Evolutionary conservation across 2,888 invertebrate genomes (phyloP), one percentile per base, ranked within the genome.

Genomic region (Arctia plantaginis): DNA sequence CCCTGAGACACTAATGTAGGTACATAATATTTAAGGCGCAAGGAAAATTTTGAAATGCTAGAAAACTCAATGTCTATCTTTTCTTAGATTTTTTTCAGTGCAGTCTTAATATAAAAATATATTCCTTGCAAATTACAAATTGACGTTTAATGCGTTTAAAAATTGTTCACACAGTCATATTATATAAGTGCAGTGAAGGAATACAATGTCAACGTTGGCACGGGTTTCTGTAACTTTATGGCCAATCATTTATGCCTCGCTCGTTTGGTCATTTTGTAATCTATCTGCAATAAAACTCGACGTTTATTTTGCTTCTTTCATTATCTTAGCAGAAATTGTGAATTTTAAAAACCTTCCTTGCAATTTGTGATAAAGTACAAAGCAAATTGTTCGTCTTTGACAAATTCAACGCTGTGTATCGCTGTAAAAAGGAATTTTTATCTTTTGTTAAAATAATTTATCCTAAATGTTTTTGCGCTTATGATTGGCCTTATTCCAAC

Each of bases 251-350:
- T 92, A 92, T 91, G 87, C 86, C 83, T 80, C 81, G 87, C 89
- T 88, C 86, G 88, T 91, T 91, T 91, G 89, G 90, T 91, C 90
- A 91, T 94, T 93, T 93, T 92, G 92, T 89, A 94, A 93, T 93
- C 89, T 89, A 88, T 85, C 86, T 80, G 89, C 89, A 93, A 93
- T 94, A 94, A 93, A 94, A 92, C 86, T 89, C 87, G 87, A 77
- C 77, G 80, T 90, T 92, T 92, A 93, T 91, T 91, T 90, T 87
- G 87, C 88, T 86, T 86, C 88, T 89, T 86, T 86, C 89, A 90
- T 91, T 92, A 92, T 89, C 86, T 88, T 84, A 84, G 83, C 84
- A 84, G 83, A 72, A 87, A 83, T 82, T 88, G 86, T 84, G 79
- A 90, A 90, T 88, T 84, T 85, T 69, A 55, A 74, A 76, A 78